Base-by-base conservation (phyloP, 2,888 invertebrate species). In the Aphodius sticticus region DNA sequence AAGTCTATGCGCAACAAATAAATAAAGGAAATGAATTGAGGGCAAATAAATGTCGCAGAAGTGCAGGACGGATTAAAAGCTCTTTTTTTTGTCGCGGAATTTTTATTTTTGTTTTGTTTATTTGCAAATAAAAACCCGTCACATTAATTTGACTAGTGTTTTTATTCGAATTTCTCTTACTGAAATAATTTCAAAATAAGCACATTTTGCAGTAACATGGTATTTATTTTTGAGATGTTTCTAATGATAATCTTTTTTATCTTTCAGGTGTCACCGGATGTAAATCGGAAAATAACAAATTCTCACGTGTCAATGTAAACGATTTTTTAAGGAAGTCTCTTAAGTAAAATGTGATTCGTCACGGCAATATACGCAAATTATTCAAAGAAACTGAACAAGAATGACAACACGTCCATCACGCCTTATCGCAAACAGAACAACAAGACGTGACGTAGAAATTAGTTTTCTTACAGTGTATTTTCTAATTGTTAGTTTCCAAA, bases 231-330 rank as follows among this genome's bases (percentile, higher is more conserved):
- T 77, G 16, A 15, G n/a, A 37, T 7, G 35, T 77, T 69, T 75
- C 16, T 16, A 70, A 70, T 76, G 26, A 69, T 76, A 76, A 38
- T 69, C 16, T 77, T 38, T 78, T 81, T 81, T 77, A 82, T 86
- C 83, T 86, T 83, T 7, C 84, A 89, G 89, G 86, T 87, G 85
- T 87, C 88, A 72, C 87, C 88, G 6, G 87, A 87, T 81, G 86
- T 86, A 16, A 82, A 84, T 69, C 85, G 86, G 81, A 88, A 87
- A 82, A 82, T 87, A 75, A 86, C 86, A 82, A 84, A 86, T 77
- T 86, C 86, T 69, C 87, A 87, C 82, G 86, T 87, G 81, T 86
- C 86, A 69, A 84, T 88, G 85, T 87, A 86, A 84, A 70, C 15
- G 69, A 70, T 77, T 53, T 53, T 7, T 53, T 3, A 53, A 53